phyloP scores from a whole-genome alignment of 1,140 invertebrate species.

The Uloborus diversus region DNA sequence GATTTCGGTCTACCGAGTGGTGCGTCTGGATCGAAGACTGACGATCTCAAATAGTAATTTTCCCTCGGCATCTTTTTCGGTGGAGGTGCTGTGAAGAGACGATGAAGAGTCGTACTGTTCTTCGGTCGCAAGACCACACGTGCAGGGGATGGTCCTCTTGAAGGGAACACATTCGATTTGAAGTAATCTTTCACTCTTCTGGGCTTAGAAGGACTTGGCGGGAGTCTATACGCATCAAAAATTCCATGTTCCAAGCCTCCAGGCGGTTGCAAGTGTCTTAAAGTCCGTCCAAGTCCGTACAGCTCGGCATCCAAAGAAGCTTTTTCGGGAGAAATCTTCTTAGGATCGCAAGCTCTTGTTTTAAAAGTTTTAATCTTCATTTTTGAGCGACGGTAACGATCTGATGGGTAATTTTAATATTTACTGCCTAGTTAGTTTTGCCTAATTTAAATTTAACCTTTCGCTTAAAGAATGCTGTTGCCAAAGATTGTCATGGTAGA shows the following conservation, averaged over 20 bases:
- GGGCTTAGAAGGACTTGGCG: neutral
- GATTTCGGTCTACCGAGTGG: neutral
- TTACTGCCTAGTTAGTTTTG: too few relatives aligned
- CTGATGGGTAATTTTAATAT: too few relatives aligned
- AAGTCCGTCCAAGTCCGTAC: slow-evolving; percentile 11
- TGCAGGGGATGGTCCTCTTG: neutral
- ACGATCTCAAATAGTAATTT: neutral
- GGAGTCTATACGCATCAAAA: slow-evolving; percentile 12
- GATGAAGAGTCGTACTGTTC: neutral
- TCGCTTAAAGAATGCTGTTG: too few relatives aligned
- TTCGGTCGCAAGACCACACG: neutral
- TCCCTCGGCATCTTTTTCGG: neutral
- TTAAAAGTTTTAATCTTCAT: too few relatives aligned
- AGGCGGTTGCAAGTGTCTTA: slow-evolving; percentile 27
- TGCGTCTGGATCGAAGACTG: neutral
- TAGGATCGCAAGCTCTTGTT: neutral
- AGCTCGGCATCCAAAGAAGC: slow-evolving; percentile 35
- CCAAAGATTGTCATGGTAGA: too few relatives aligned
- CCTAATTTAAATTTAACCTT: too few relatives aligned
- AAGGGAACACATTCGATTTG: neutral
- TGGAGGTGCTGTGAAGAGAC: slow-evolving; percentile 2
- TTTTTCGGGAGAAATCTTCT: slow-evolving; percentile 11
- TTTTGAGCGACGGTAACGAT: too few relatives aligned
- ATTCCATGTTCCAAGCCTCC: slow-evolving; percentile 14
- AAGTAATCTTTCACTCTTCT: slow-evolving; percentile 14